Conservation (phyloP, 2,797 vertebrate species). For the Cottoperca gobio region DNA sequence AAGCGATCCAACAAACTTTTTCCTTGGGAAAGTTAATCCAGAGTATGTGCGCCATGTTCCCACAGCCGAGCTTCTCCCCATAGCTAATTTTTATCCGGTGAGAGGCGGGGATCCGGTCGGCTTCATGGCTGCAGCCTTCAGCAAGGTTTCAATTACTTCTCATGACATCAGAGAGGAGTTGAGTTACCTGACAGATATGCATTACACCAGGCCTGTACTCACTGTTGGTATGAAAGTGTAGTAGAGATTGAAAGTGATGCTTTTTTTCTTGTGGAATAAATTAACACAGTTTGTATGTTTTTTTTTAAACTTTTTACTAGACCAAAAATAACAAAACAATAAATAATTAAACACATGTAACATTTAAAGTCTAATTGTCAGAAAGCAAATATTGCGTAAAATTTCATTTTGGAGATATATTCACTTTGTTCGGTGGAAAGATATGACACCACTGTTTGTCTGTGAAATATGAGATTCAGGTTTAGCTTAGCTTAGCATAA, state of each 20-base stretch:
- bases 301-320: background rate
- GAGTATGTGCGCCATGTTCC: constrained; percentile 84
- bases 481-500: no score
- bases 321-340: background rate
- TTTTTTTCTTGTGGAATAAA: no score
- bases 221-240: background rate
- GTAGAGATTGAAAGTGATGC: background rate
- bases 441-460: background rate
- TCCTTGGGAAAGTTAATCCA: constrained; percentile 63
- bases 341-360: background rate
- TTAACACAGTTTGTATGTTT: background rate
- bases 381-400: background rate
- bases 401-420: background rate
- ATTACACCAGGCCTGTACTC: background rate
- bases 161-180: constrained; percentile 83
- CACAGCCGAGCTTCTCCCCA: constrained; percentile 62
- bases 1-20: background rate
- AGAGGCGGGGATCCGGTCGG: constrained; percentile 82
- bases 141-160: constrained; percentile 68
- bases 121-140: constrained; percentile 68
- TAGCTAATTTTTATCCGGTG: constrained; percentile 73
- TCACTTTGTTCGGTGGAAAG: background rate
- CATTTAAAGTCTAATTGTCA: background rate
- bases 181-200: constrained; percentile 74
- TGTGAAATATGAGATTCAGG: no score